Conservation (phyloP, 2,113 vertebrate genomes). For the Campylorhamphus procurvoides region DNA sequence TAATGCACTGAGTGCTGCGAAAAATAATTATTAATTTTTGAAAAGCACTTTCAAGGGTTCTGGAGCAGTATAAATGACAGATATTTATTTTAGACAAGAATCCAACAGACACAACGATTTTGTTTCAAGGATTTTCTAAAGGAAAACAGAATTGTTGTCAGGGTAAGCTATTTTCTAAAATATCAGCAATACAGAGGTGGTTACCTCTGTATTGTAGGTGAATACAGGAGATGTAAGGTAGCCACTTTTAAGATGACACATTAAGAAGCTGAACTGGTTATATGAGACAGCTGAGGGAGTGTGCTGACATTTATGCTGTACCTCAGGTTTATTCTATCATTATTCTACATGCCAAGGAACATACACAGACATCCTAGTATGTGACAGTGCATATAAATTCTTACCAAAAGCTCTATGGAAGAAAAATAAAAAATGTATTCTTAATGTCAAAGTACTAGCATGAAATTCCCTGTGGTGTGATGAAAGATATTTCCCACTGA, state of each 20-base stretch:
- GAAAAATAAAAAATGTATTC: neutral
- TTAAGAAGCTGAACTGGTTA: slow-evolving; percentile 29
- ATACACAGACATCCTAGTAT: neutral
- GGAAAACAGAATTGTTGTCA: slow-evolving; percentile 35
- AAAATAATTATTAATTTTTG: slow-evolving; percentile 40
- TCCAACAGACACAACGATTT: neutral
- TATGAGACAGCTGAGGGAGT: neutral
- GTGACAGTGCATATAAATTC: slow-evolving; percentile 9
- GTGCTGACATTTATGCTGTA: neutral
- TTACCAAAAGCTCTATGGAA: neutral
- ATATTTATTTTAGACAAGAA: slow-evolving; percentile 14
- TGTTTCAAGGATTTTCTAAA: slow-evolving; percentile 55
- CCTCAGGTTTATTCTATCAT: neutral
- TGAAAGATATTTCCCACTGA: neutral
- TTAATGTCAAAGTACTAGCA: neutral
- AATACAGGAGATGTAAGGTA: neutral
- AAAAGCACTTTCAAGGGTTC: slow-evolving; percentile 14
- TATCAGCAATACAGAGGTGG: neutral
- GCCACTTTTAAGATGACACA: neutral
- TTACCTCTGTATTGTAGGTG: neutral
- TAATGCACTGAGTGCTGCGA: neutral
- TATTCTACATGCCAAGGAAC: neutral
- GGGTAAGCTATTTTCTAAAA: slow-evolving; percentile 30
- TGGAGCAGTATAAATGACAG: slow-evolving; percentile 1
- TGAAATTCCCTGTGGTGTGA: neutral